Base-by-base conservation (phyloP, 2,888 invertebrate genomes). In the Cryptus viduatorius region DNA sequence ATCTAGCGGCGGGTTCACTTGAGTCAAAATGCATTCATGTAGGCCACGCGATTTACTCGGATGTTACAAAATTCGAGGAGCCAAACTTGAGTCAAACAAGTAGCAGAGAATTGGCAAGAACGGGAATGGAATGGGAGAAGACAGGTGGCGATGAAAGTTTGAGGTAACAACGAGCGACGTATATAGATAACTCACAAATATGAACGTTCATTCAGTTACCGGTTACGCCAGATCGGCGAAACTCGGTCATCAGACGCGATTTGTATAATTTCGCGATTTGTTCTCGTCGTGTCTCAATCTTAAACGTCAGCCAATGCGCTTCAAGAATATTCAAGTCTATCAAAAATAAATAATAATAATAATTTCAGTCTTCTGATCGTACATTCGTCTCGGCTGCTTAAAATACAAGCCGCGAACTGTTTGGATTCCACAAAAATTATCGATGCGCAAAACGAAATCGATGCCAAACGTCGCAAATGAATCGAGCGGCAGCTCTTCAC, bases 241-340 rank as follows among this genome's bases (percentile, higher is more conserved):
- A 86, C 85, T 86, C 87, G 85, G 88, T 84, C 78, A 87, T 73
- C 86, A 85, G 88, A 89, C 88, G 87, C 86, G 88, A 89, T 90
- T 88, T 87, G 87, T 88, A 86, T 89, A 88, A 91, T 89, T 88
- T 88, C 80, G 85, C 87, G n/a, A n/a, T 85, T 83, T 78, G 79
- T 79, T 64, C 81, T 69, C 59, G 46, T 56, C 48, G 12, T 59
- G 14, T 59, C 29, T 44, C 3, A 24, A 37, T 59, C 16, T 73
- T 16, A 10, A 14, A 10, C 59, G 16, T 12, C 59, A 24, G 24
- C 44, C 12, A 72, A 59, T 37, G 37, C 37, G 37, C 37, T 64
- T 71, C 12, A 31, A 48, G 42, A 50, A 77, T 64, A 59, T 64
- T 65, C 59, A 72, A 19, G n/a, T 82, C 72, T n/a, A 67, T 24